Base-by-base conservation (phyloP, 1,140 invertebrate genomes). In the Probaryconus sp. region DNA sequence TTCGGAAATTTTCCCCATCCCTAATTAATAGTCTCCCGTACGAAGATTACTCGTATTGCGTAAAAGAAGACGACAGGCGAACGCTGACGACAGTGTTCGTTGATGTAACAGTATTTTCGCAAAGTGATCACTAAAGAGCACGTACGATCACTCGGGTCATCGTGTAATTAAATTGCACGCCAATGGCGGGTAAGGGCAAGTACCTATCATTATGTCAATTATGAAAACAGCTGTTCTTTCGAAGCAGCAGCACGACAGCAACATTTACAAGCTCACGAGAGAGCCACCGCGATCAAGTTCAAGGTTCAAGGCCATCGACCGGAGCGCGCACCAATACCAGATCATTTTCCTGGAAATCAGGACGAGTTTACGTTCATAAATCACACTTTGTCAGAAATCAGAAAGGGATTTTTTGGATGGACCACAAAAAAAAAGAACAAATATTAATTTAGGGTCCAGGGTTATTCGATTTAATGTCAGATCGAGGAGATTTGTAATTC, bases 191-290 rank as follows among this genome's bases (percentile, higher is more conserved):
- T 40, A 51, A 63, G 58, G 45, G 45, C 45, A 53, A 45, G 18
- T 53, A 45, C 48, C 61, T 53, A 53, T 65, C 38, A 65, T 65
- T 65, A 65, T 37, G 30, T 28, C 48, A 53, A 53, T 65, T 51
- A 65, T 21, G 10, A 7, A 20, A 63, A 33, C 45, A 63, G 35
- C 37, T 24, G 35, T 42, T 40, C 26, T 50, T 24, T 1, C 10
- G 1, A 24, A 26, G 17, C 6, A 10, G 6, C 9, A 6, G 40
- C 6, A 38, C 28, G 35, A n/a, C n/a, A n/a, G n/a, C n/a, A n/a
- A n/a, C 6, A 9, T 14, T 5, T 14, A 43, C n/a, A 24, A 3
- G 21, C 13, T 43, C 11, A 20, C 7, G 40, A 18, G 16, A 9
- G 40, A 24, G 6, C 28, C 40, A 9, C 21, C 37, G 53, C 18